A percentile compares a stretch with the other conserved stretches of the same genome.
phyloP scores from a whole-genome alignment of 2,113 vertebrate genomes.

The Pomatorhinus ruficollis region DNA sequence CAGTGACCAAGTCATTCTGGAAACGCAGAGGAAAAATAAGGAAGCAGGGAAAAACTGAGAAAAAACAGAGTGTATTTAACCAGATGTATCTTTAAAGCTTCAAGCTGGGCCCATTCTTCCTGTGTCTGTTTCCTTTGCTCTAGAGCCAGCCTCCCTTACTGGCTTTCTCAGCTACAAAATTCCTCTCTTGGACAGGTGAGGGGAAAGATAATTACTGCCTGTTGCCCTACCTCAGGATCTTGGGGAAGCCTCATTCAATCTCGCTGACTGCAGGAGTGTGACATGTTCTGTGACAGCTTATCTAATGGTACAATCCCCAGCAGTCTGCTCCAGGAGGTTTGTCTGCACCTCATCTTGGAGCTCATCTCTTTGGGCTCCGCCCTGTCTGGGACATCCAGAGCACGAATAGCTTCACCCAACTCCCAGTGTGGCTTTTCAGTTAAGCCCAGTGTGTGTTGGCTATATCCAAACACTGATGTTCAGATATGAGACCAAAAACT shows the following conservation, averaged over 20 bases:
- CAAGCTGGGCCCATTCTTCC: background rate
- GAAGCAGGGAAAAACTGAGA: background rate
- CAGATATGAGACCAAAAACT: background rate
- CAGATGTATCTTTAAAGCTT: background rate
- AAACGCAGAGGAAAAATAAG: background rate
- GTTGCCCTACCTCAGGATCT: background rate
- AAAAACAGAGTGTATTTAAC: background rate
- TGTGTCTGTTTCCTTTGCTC: background rate
- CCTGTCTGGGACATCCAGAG: background rate
- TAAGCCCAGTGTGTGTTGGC: background rate
- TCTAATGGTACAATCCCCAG: rapidly evolving
- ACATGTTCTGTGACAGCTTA: background rate
- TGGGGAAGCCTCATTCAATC: background rate
- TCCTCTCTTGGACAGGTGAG: background rate
- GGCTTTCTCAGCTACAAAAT: background rate
- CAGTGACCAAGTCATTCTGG: background rate
- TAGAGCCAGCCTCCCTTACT: background rate
- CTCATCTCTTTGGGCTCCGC: background rate
- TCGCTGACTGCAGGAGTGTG: background rate
- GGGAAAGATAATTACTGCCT: background rate
- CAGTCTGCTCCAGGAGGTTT: rapidly evolving
- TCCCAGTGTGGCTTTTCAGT: background rate
- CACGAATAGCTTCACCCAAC: background rate
- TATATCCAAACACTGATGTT: background rate
- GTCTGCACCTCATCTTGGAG: background rate